A percentile compares a stretch with the other conserved stretches of the same genome.
Evolutionary conservation across 1,140 invertebrate genomes (phyloP).

Genomic region (Eurosta solidaginis): DNA sequence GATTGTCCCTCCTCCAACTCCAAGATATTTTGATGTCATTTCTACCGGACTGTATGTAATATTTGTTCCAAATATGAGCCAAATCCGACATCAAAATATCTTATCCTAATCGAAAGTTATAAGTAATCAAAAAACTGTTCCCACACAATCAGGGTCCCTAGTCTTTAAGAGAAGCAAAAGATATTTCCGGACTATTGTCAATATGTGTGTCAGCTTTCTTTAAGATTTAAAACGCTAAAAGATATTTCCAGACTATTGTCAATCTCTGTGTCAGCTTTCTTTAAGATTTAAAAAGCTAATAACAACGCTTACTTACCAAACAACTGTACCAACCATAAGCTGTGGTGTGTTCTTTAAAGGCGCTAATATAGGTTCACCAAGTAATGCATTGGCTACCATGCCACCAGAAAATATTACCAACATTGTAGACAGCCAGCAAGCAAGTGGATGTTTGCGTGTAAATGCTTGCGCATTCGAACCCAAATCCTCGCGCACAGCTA

Average conservation of each 20-base stretch:
- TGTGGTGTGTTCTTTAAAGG: conserved; percentile 88
- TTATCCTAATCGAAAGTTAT: no score
- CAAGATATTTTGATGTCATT: no score
- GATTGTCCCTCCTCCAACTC: no score
- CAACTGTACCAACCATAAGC: conserved; percentile 85
- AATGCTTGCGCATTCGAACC: conserved; percentile 88
- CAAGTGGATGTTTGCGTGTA: conserved; percentile 94
- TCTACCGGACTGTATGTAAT: no score
- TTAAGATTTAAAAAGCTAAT: not conserved
- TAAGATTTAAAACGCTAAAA: not conserved
- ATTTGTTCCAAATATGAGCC: no score
- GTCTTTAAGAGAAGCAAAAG: not conserved
- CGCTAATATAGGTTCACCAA: conserved; percentile 93
- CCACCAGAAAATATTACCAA: conserved; percentile 96
- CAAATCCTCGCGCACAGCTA: conserved; percentile 94
- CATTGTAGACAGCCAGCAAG: conserved; percentile 98
- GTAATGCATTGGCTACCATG: conserved; percentile 89
- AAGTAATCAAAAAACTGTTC: no score
- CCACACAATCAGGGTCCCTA: not conserved
- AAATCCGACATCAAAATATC: no score
- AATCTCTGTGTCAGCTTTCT: not conserved
- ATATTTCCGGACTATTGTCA: not conserved
- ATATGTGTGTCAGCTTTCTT: not conserved
- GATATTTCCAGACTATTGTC: not conserved
- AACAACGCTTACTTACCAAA: conserved; percentile 87